Conservation (phyloP, 2,888 invertebrate species). For the Coelogynopora nodosa region DNA sequence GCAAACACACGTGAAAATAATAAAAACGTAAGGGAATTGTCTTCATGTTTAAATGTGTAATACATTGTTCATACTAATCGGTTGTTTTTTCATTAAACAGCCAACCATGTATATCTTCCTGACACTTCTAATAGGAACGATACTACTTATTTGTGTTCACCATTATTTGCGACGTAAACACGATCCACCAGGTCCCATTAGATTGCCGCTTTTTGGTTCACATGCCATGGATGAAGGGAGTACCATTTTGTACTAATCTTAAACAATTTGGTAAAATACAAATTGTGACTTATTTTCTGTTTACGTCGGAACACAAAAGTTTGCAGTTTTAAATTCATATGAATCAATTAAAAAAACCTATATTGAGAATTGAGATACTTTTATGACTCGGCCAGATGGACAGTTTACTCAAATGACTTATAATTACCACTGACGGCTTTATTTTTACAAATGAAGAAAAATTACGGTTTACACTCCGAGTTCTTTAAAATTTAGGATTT, state of each 20-base stretch:
- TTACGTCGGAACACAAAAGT: constrained; percentile 20
- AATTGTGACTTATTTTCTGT: constrained; percentile 15
- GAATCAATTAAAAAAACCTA: constrained; percentile 17
- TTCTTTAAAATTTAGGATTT: constrained; percentile 34
- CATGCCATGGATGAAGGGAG: too few species aligned
- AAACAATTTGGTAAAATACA: not conserved
- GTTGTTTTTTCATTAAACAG: not conserved
- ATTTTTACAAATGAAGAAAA: not conserved
- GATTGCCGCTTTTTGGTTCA: not conserved
- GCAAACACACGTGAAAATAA: too few species aligned
- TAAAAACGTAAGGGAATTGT: too few species aligned
- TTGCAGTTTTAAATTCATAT: constrained; percentile 26
- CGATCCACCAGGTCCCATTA: not conserved
- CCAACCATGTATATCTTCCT: not conserved
- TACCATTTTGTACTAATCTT: too few species aligned
- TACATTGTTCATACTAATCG: too few species aligned
- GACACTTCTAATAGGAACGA: not conserved
- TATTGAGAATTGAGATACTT: not conserved
- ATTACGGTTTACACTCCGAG: constrained; percentile 37
- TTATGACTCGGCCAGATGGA: not conserved
- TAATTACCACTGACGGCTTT: constrained; percentile 7
- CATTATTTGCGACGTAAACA: not conserved
- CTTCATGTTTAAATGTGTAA: too few species aligned
- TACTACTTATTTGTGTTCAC: not conserved
- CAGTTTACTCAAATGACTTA: not conserved